Evolutionary conservation across 2,888 invertebrate genomes (phyloP).

Genomic region (Xanthorhoe spadicearia): DNA sequence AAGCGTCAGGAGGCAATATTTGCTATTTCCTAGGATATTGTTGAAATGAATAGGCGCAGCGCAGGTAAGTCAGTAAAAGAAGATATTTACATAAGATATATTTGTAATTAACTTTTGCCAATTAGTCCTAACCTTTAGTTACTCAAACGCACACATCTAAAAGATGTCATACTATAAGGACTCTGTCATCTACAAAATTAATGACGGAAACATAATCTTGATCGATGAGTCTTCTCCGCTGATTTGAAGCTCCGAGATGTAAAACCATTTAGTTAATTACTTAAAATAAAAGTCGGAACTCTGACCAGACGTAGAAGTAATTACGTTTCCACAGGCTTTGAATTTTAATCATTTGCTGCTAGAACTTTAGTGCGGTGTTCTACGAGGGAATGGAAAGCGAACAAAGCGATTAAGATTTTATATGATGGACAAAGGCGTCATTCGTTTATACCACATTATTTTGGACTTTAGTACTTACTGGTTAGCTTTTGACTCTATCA

Average conservation of each 20-base stretch:
- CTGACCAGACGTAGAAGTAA: slow-evolving; percentile 76
- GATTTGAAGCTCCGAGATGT: slow-evolving; percentile 64
- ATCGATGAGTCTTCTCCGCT: slow-evolving; percentile 47
- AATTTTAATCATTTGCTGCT: slow-evolving; percentile 73
- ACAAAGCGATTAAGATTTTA: neutral
- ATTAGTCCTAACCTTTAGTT: slow-evolving; percentile 18
- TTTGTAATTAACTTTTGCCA: too few relatives aligned
- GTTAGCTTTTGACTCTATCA: too few relatives aligned
- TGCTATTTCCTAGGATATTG: too few relatives aligned
- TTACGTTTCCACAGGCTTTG: slow-evolving; percentile 81
- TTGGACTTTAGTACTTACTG: neutral
- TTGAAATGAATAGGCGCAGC: too few relatives aligned
- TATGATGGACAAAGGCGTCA: neutral
- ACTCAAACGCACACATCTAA: slow-evolving; percentile 6
- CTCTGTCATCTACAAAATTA: slow-evolving; percentile 38
- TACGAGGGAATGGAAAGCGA: neutral
- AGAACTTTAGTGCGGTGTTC: slow-evolving; percentile 7
- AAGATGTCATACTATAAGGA: slow-evolving; percentile 12
- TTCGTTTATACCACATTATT: neutral
- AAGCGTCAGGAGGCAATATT: too few relatives aligned
- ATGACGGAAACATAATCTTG: slow-evolving; percentile 44
- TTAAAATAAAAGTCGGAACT: slow-evolving; percentile 74
- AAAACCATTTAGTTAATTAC: slow-evolving; percentile 79
- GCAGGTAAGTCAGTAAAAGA: too few relatives aligned
- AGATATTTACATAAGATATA: too few relatives aligned